Base-by-base conservation (phyloP, 2,888 invertebrate species). In the Ectemnius cavifrons region DNA sequence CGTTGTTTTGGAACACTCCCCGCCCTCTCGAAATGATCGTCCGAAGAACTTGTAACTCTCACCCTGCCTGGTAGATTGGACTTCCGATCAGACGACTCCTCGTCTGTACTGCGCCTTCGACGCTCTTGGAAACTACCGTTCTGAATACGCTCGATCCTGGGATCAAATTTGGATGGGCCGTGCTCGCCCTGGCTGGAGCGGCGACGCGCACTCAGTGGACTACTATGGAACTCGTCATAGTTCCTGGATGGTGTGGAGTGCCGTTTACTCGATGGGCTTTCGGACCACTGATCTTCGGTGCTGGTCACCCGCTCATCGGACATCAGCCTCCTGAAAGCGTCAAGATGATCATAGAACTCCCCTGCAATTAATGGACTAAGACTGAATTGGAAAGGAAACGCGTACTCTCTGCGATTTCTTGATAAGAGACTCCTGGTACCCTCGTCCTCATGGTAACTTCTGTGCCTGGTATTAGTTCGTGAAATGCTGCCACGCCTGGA, bases 1-100 rank as follows among this genome's bases (percentile, higher is more conserved):
- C 71, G 67, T 63, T 75, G 73, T 16, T 58, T 66, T 0, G 63
- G 70, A 8, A 63, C 56, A 0, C 77, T 72, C 1, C 81, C 77
- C 2, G 60, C 20, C 6, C 60, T 74, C 27, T 86, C 87, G 52
- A 80, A 75, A 69, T 85, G 86, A 71, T 90, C 89, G 49, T 90
- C 90, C 3, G 90, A 89, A 3, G 89, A 89, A 66, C 89, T 90
- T 37, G 88, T 87, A 14, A 87, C 65, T 67, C 87, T 88, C 2
- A 79, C 58, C 59, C 84, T 81, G 4, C 67, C 18, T 0, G 66
- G 70, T 20, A 78, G 65, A 16, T 81, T 82, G 5, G 85, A 79
- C 69, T 76, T 83, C 14, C 86, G 81, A 57, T 87, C 87, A 3
- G 86, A 81, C 2, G 73, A 75, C 1, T 89, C 86, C 6, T 88